These are phyloP conservation scores for Caenorhabditis remanei DNA, from an alignment of 1,140 invertebrate species.

Conservation along the genomic window DNA sequence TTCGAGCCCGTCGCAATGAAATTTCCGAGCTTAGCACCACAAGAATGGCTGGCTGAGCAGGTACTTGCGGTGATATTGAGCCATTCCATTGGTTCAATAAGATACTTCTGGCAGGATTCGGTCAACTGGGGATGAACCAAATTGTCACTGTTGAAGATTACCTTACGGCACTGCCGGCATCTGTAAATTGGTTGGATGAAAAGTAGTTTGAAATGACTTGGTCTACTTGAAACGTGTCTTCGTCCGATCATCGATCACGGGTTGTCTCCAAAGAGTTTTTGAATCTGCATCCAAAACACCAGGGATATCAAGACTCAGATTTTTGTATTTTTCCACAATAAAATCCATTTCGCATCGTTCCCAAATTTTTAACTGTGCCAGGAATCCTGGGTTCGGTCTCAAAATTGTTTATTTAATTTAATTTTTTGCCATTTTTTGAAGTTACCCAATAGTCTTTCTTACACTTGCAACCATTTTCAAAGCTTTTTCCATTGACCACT, in stretches of 20 bases:
- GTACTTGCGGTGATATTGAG: neutral
- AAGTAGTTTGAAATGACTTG: neutral
- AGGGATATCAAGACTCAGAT: neutral
- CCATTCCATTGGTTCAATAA: constrained; percentile 23
- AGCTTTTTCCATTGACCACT: neutral
- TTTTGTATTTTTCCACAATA: neutral
- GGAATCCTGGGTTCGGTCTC: neutral
- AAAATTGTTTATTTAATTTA: neutral
- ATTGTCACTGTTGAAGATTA: neutral
- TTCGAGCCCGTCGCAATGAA: constrained; percentile 1
- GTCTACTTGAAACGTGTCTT: neutral
- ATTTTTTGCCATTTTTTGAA: neutral
- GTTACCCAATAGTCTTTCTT: neutral
- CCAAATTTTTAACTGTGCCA: constrained; percentile 25
- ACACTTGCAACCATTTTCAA: constrained; percentile 1
- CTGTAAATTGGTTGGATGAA: neutral
- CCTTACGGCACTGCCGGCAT: constrained; percentile 14
- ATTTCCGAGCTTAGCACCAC: constrained; percentile 8
- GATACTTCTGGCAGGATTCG: neutral
- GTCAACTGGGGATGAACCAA: neutral
- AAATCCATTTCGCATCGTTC: constrained; percentile 11
- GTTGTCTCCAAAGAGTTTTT: constrained; percentile 32
- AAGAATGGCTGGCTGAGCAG: neutral
- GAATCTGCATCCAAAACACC: neutral
- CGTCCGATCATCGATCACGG: neutral